Base-by-base conservation (phyloP, 2,797 vertebrate species). In the Harpagifer antarcticus region DNA sequence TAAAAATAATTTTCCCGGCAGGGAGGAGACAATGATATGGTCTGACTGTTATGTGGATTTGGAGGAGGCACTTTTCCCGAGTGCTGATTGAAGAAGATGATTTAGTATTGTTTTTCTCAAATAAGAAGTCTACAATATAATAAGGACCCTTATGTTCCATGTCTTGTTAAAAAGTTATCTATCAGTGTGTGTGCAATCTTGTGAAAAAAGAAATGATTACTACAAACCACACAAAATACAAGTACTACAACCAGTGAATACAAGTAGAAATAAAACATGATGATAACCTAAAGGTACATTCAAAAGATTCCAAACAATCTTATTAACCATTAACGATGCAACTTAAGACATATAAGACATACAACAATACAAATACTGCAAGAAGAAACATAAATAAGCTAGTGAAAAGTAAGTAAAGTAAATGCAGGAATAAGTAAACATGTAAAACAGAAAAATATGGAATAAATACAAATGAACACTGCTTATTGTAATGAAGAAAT, bases 1-100 rank as follows among this genome's bases (percentile, higher is more conserved):
- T 47, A 9, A 0, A 37, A 71, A 61, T 79, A 0, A 71, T 64
- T 52, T 65, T 45, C 58, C 44, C 68, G 56, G 42, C 43, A 48
- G 58, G 68, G 62, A 23, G 62, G 57, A 73, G 72, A 55, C 65
- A 16, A 67, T 37, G 4, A 75, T 53, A 48, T 4, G 31, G 50
- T 61, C 43, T 17, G 19, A 48, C 48, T 37, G 33, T 37, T 45
- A 54, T 17, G 50, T 48, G 61, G 60, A 50, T 57, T 57, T 58
- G 17, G 31, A 60, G 17, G 23, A 54, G 58, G 14, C 12, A 10
- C n/a, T 13, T 63, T 57, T 37, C n/a, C 0, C 43, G 5, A 6
- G 33, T 19, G 44, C 49, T 45, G 27, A 27, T 4, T 55, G 31
- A 44, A 61, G 40, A 7, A 31, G 19, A 33, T 9, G 12, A 68